Base-by-base conservation (phyloP, 2,113 vertebrate species). In the Tautogolabrus adspersus region DNA sequence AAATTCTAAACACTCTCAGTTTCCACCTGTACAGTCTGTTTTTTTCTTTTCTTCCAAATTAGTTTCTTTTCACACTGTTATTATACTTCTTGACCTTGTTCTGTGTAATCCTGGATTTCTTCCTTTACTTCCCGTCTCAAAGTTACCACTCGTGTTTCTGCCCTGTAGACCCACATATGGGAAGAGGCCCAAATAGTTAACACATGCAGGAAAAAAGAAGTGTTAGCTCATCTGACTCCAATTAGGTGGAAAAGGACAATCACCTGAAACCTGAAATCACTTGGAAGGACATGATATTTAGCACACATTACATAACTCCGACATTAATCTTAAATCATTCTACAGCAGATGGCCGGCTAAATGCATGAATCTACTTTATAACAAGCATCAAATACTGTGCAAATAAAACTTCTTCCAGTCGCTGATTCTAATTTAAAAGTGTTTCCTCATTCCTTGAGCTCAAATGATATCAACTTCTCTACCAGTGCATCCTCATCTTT, bases 121-220 rank as follows among this genome's bases (percentile, higher is more conserved):
- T 75, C 13, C 10, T 75, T 77, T 51, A 51, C 64, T 59, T 55
- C 8, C 30, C 18, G 37, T 72, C 51, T 61, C 54, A 49, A 30
- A 34, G 55, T 81, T 46, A 73, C 19, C 73, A 56, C 66, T 73
- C 62, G 12, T 37, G 11, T 60, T 49, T 57, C 40, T 19, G 18
- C 42, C 13, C 13, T 47, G 13, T 13, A 37, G 10, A 70, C 37
- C 34, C 52, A 16, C 22, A 40, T 72, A 46, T 64, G 18, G 7
- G 5, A 82, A 52, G 72, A 54, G 65, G 30, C 56, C 75, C 75
- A 79, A 74, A 84, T 84, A 73, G 75, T 60, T 83, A 26, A 47
- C 63, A 73, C 60, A 57, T 84, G 77, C 75, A 15, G 66, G 55
- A 57, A 63, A 37, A 15, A 40, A 11, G 13, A 46, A 46, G 13